Percentiles rank a stretch among this genome's conserved stretches.
These are phyloP conservation scores for Zaprionus nigranus DNA, from an alignment of 1,140 invertebrate species.

Conservation along the genomic window DNA sequence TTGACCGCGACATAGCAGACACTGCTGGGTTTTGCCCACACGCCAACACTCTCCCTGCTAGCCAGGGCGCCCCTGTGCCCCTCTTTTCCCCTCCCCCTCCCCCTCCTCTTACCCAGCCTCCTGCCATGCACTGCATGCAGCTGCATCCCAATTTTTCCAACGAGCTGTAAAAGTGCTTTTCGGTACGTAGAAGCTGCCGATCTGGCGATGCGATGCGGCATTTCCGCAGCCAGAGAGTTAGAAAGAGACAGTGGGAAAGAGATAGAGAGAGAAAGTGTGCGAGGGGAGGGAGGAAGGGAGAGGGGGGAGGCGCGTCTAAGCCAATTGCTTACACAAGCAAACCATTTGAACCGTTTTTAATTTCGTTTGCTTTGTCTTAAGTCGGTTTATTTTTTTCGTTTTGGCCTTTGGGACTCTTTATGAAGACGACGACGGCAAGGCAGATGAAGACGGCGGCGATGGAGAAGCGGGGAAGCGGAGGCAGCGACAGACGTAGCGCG, in stretches of 20 bases:
- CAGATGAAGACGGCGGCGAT: constrained; percentile 6
- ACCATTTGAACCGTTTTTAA: constrained; percentile 77
- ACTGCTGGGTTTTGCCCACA: constrained; percentile 26
- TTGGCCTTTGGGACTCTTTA: constrained; percentile 56
- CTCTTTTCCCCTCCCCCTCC: neutral
- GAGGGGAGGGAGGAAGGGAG: neutral
- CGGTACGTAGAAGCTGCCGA: constrained; percentile 13
- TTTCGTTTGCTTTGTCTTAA: constrained; percentile 74
- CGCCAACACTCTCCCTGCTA: neutral
- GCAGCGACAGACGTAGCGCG: constrained; percentile 10
- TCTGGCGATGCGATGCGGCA: constrained; percentile 22
- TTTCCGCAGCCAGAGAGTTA: constrained; percentile 23
- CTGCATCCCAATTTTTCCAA: constrained; percentile 26
- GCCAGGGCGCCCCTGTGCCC: neutral
- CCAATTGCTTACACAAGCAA: constrained; percentile 71
- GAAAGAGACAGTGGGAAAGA: neutral
- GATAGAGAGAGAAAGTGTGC: neutral
- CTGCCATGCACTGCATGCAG: neutral
- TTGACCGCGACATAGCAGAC: constrained; percentile 20
- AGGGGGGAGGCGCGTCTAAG: constrained; percentile 18
- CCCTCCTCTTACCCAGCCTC: neutral
- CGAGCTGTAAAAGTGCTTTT: constrained; percentile 6
- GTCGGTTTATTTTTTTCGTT: constrained; percentile 51
- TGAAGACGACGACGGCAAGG: constrained; percentile 34
- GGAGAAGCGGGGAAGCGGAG: neutral